Evolutionary conservation across 2,797 vertebrate genomes (phyloP).

Genomic region (Schizopygopsis malacanthus): DNA sequence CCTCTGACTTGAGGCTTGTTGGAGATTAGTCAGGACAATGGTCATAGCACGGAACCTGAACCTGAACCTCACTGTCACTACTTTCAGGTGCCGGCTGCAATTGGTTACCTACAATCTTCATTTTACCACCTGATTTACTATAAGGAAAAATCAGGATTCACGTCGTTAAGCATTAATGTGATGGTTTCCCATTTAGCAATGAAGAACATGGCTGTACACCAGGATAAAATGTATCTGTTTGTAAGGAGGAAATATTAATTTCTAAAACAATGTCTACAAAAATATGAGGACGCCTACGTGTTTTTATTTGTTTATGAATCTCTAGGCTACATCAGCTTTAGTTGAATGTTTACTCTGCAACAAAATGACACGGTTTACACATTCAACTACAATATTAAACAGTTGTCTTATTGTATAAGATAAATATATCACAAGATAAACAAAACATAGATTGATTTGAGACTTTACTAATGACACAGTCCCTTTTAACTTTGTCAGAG

Average conservation of each 20-base stretch:
- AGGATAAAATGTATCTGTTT: neutral
- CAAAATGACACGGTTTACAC: neutral
- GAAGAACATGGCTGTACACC: neutral
- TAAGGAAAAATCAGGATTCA: neutral
- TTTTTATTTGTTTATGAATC: neutral
- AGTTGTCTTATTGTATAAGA: neutral
- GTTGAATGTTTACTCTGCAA: neutral
- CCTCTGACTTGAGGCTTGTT: conserved; percentile 52
- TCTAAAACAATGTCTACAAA: neutral
- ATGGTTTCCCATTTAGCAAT: neutral
- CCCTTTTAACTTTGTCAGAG: neutral
- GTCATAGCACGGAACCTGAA: conserved; percentile 35
- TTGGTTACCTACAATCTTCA: neutral
- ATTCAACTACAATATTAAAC: neutral
- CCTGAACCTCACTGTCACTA: conserved; percentile 23
- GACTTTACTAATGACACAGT: neutral
- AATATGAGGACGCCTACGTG: neutral
- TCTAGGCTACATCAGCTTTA: neutral
- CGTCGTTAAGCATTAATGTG: neutral
- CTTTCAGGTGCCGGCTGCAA: neutral
- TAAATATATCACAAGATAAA: neutral
- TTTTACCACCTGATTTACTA: neutral
- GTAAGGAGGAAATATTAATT: neutral
- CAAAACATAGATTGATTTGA: neutral
- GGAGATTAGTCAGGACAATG: conserved; percentile 58